Base-by-base conservation (phyloP, 1,140 invertebrate species). In the Drosophila erecta region DNA sequence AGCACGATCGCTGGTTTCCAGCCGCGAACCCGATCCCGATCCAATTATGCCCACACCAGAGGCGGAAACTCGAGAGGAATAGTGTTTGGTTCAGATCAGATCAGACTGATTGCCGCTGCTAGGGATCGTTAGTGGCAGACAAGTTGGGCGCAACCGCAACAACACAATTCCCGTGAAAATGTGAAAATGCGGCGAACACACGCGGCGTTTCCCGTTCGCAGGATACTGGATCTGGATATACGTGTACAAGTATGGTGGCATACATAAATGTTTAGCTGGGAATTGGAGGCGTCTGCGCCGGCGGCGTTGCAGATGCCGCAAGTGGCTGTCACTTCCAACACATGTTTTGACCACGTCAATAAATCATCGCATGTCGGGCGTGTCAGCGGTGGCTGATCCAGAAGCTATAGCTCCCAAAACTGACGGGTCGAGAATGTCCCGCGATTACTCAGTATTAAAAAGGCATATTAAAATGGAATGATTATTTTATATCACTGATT, bases 281-380 rank as follows among this genome's bases (percentile, higher is more conserved):
- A 37, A 33, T 54, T 43, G 61, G 33, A 62, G 80, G 81, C 81
- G 66, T 66, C 76, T 69, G 83, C 81, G 81, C 76, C 76, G 73
- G 74, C 87, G 76, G 81, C 71, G 71, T 84, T 84, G 81, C 76
- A 90, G 85, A 91, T 91, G 81, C 90, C 73, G 90, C 85, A 90
- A 91, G 90, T 84, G 87, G 90, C 90, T 91, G 90, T 91, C 90
- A 91, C 67, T 91, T 91, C 90, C 74, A 91, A 91, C 90, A 91
- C 90, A 91, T 91, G 90, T 91, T 91, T 91, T 91, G 90, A 91
- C 90, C 90, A 79, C 81, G 50, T 57, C 76, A 87, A 91, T 91
- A 91, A 91, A 91, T 91, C 90, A 91, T 91, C 85, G 65, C 60
- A 71, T 84, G 76, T 80, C 89, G 72, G 72, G 85, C 83, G 76